Conservation (phyloP, 2,113 vertebrate genomes). For the Brachyhypopomus occidentalis region DNA sequence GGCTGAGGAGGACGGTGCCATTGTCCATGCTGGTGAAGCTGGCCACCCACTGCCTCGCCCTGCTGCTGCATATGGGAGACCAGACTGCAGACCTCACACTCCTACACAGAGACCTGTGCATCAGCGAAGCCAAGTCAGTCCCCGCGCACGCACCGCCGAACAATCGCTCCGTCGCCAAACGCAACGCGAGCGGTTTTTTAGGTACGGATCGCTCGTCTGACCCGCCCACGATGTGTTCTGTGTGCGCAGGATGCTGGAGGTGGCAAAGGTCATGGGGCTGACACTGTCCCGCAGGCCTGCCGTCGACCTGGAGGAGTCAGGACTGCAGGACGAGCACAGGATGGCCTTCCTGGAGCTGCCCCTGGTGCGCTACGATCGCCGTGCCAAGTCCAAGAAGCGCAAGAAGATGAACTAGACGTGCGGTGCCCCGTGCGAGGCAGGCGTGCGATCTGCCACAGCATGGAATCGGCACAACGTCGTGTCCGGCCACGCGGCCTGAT, state of each 20-base stretch:
- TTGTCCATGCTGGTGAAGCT: conserved; percentile 70
- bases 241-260: conserved; percentile 75
- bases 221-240: background rate
- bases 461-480: too few species aligned
- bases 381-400: conserved; percentile 68
- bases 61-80: conserved; percentile 72
- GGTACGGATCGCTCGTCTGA: too few species aligned
- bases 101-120: conserved; percentile 71
- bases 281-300: conserved; percentile 62
- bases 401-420: conserved; percentile 65
- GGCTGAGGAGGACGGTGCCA: conserved; percentile 66
- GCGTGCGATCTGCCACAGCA: too few species aligned
- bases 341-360: conserved; percentile 81
- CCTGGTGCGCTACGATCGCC: conserved; percentile 72
- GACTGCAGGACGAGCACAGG: conserved; percentile 70
- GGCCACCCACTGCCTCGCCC: conserved; percentile 67
- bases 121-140: conserved; percentile 67
- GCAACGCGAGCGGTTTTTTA: too few species aligned
- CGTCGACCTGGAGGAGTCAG: background rate
- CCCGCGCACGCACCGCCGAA: background rate
- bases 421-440: too few species aligned
- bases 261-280: conserved; percentile 89
- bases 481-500: too few species aligned
- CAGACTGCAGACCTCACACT: conserved; percentile 72
- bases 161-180: background rate